phyloP scores from a whole-genome alignment of 2,113 vertebrate species.

The Rallus limicola region DNA sequence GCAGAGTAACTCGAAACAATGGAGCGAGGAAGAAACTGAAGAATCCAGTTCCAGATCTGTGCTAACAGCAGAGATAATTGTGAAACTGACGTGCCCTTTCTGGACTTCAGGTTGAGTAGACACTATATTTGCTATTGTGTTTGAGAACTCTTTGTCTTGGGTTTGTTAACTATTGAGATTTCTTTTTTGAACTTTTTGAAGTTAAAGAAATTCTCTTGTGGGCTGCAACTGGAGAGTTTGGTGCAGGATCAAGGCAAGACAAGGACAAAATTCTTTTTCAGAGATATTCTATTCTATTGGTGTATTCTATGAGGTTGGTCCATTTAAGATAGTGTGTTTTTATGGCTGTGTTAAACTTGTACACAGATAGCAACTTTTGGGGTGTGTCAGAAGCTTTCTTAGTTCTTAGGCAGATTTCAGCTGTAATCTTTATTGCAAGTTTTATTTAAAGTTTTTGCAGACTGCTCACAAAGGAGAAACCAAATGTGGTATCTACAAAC shows the following conservation, averaged over 20 bases:
- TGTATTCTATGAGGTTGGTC: neutral
- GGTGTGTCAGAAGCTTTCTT: neutral
- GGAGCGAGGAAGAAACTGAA: neutral
- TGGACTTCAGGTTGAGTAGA: conserved; percentile 5
- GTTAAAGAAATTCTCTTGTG: neutral
- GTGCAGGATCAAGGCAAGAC: neutral
- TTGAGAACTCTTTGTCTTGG: neutral
- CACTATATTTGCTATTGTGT: neutral
- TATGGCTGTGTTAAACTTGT: neutral
- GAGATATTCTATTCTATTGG: neutral
- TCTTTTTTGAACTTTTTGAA: neutral
- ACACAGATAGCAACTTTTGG: neutral
- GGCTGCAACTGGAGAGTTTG: neutral
- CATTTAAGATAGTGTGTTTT: neutral
- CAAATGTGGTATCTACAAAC: neutral
- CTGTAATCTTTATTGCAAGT: neutral
- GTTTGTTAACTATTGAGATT: neutral
- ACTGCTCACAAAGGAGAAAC: neutral
- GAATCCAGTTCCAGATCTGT: neutral
- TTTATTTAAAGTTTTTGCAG: neutral
- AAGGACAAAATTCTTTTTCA: neutral
- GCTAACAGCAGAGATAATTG: neutral
- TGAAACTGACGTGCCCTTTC: neutral
- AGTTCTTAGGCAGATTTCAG: neutral
- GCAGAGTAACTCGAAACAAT: neutral